Evolutionary conservation across 2,888 invertebrate species (phyloP), one percentile per base, ranked within the genome.

Genomic region (Dione juno): DNA sequence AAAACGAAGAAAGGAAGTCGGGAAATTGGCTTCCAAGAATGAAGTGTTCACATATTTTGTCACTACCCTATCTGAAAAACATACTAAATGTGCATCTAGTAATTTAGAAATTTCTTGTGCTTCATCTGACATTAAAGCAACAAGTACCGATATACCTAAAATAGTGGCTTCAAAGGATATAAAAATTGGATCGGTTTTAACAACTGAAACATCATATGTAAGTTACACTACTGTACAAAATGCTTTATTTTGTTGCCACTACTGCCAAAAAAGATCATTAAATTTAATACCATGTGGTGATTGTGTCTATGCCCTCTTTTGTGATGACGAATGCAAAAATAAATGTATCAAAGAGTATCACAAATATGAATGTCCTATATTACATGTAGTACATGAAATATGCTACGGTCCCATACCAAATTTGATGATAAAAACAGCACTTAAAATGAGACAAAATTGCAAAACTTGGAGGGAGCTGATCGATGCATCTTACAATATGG

Each of bases 271-370:
- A 58, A 54, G 75, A n/a, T 19, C 63, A 37, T 64, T 77, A 10
- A 80, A 80, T 63, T 71, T 82, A 48, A 75, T 77, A 16, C 81
- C 82, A 0, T 82, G 82, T 54, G 76, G 79, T 8, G 69, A 64
- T 7, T 82, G 82, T 57, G 74, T 72, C 57, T 7, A 14, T n/a
- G 79, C 72, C 7, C 52, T 82, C 14, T 82, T 80, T 63, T 82
- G 82, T 64, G 67, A 74, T 70, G 72, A 78, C 14, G 14, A 66
- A 7, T 82, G 82, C 67, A 78, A 67, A 70, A 48, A 54, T n/a
- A 45, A 59, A 11, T 77, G 78, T 64, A 7, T 70, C 19, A 40
- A 68, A 0, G 77, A 80, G 48, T 80, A 77, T 21, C 82, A 82
- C 53, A 52, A 69, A 0, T 66, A 74, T 69, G 81, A 81, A 73